These are phyloP conservation scores for Cheilosia scutellata DNA, from an alignment of 2,888 invertebrate genomes.

Conservation along the genomic window DNA sequence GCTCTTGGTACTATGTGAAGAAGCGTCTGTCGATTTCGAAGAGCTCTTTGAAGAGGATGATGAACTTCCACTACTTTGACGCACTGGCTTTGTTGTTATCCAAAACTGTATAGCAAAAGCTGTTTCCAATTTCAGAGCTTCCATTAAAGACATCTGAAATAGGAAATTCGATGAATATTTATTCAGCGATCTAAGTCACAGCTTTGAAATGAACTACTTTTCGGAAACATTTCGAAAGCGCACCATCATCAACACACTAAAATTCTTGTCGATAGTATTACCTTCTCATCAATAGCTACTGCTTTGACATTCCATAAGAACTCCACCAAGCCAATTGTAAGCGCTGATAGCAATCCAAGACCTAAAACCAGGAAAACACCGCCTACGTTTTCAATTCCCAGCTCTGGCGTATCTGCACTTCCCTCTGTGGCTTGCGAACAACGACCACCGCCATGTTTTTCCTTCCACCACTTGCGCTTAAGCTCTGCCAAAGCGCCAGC, in stretches of 20 bases:
- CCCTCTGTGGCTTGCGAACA: constrained; percentile 78
- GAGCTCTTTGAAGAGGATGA: constrained; percentile 79
- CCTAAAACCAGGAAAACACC: constrained; percentile 95
- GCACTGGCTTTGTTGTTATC: constrained; percentile 90
- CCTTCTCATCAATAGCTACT: constrained; percentile 91
- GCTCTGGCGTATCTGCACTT: constrained; percentile 81
- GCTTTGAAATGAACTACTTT: too few species aligned
- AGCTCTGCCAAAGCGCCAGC: constrained; percentile 91
- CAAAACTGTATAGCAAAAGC: constrained; percentile 90
- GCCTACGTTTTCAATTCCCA: constrained; percentile 89
- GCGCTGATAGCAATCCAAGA: constrained; percentile 89
- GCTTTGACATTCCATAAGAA: constrained; percentile 93
- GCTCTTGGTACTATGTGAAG: constrained; percentile 78
- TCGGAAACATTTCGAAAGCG: too few species aligned
- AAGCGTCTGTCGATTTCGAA: constrained; percentile 78
- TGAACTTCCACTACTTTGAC: constrained; percentile 79
- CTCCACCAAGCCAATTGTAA: constrained; percentile 91
- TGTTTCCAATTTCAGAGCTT: constrained; percentile 89
- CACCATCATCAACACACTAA: too few species aligned
- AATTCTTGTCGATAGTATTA: constrained; percentile 79
- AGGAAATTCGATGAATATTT: not conserved
- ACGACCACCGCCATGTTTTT: constrained; percentile 85
- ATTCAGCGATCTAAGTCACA: too few species aligned
- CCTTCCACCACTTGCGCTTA: constrained; percentile 97
- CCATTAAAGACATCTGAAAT: constrained; percentile 87